Conservation (phyloP, 2,113 vertebrate genomes). For the Anguilla rostrata region DNA sequence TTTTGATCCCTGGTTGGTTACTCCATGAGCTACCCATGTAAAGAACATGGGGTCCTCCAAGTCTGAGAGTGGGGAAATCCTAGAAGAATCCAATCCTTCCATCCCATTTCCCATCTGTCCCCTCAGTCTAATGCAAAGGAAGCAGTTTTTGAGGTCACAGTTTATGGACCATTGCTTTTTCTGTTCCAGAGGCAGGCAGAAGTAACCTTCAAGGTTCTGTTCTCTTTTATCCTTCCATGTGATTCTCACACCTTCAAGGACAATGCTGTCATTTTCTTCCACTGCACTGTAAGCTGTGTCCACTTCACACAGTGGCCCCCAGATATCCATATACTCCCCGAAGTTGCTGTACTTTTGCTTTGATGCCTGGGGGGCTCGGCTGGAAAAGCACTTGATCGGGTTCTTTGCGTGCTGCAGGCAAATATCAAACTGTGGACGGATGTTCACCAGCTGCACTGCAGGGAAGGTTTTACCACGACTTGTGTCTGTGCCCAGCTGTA, state of each 20-base stretch:
- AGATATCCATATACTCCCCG: conserved; percentile 60
- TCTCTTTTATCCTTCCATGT: conserved; percentile 48
- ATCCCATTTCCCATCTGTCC: conserved; percentile 22
- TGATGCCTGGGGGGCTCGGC: conserved; percentile 28
- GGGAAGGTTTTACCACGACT: conserved; percentile 66
- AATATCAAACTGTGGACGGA: conserved; percentile 64
- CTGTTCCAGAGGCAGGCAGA: conserved; percentile 47
- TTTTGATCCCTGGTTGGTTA: conserved; percentile 47
- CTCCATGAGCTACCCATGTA: conserved; percentile 78
- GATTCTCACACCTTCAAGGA: conserved; percentile 61
- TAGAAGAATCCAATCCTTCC: not conserved
- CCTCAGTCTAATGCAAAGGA: conserved; percentile 72
- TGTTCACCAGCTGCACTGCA: conserved; percentile 65
- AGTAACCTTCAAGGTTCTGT: conserved; percentile 58
- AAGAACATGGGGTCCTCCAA: conserved; percentile 58
- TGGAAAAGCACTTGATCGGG: conserved; percentile 67
- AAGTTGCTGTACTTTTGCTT: conserved; percentile 37
- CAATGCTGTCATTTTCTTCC: conserved; percentile 61
- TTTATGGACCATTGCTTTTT: conserved; percentile 59
- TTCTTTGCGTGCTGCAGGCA: conserved; percentile 73
- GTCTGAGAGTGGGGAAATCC: conserved; percentile 28
- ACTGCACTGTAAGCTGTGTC: conserved; percentile 63
- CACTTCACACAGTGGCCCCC: conserved; percentile 71
- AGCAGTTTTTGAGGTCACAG: conserved; percentile 62
- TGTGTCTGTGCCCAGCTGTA: conserved; percentile 65